A percentile compares a stretch with the other conserved stretches of the same genome.
phyloP scores from a whole-genome alignment of 2,113 vertebrate genomes.

The Grammomys dolichurus region DNA sequence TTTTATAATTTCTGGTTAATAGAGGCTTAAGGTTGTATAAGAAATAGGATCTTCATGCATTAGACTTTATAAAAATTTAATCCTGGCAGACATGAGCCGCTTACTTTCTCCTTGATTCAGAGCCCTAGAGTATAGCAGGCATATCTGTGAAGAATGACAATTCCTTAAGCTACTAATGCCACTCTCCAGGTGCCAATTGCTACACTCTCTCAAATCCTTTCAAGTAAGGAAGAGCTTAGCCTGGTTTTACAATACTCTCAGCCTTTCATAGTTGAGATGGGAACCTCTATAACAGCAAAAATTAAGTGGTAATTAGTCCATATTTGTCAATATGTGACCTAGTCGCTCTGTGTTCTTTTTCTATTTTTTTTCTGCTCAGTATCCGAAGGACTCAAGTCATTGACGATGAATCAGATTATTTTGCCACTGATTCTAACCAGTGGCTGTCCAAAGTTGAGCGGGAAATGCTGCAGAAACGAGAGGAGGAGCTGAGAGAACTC shows the following conservation, averaged over 20 bases:
- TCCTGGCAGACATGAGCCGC: neutral
- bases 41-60: neutral
- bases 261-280: conserved; percentile 2
- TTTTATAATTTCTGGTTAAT: neutral
- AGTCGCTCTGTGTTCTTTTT: neutral
- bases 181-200: too few relatives aligned
- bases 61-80: conserved; percentile 49
- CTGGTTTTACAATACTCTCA: conserved; percentile 41
- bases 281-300: neutral
- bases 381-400: conserved; percentile 96
- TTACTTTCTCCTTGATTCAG: neutral
- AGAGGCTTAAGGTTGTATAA: neutral
- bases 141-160: neutral
- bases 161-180: too few relatives aligned
- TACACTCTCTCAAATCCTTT: neutral
- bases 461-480: conserved; percentile 91
- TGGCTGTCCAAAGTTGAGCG: conserved; percentile 95
- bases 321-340: neutral
- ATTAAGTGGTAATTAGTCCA: neutral
- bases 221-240: conserved; percentile 29
- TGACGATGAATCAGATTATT: conserved; percentile 98
- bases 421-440: conserved; percentile 96
- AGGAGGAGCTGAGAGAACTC: conserved; percentile 94
- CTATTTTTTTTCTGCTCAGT: conserved; percentile 81
- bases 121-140: neutral